phyloP scores from a whole-genome alignment of 2,113 vertebrate genomes.

The Austrofundulus limnaeus region DNA sequence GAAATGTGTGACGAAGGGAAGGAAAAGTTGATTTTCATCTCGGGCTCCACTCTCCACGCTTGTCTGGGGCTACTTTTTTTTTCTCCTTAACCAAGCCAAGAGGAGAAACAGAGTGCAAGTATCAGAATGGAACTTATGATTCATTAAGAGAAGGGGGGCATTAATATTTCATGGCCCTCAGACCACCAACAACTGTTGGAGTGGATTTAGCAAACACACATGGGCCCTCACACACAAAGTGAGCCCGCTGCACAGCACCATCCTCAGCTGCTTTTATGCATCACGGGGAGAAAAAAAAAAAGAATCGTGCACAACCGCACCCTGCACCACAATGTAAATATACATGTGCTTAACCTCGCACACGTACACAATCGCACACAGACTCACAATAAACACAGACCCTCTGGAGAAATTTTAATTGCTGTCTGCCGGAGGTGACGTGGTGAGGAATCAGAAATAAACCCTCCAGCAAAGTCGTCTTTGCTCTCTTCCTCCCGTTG shows the following conservation, averaged over 20 bases:
- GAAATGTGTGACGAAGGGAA: conserved; percentile 37
- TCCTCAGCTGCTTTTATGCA: conserved; percentile 40
- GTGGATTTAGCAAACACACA: conserved; percentile 61
- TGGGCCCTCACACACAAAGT: conserved; percentile 19
- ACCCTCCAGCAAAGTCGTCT: conserved; percentile 37
- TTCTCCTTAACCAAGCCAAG: conserved; percentile 56
- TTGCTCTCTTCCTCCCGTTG: conserved; percentile 37
- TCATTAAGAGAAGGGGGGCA: conserved; percentile 70
- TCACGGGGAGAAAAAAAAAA: conserved; percentile 15
- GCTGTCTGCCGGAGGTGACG: conserved; percentile 64
- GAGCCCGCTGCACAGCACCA: conserved; percentile 12
- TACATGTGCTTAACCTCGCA: conserved; percentile 34
- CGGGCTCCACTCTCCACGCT: conserved; percentile 19
- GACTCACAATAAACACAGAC: conserved; percentile 26
- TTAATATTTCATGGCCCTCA: conserved; percentile 77
- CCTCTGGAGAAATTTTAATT: conserved; percentile 67
- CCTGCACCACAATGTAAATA: conserved; percentile 45
- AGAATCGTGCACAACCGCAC: conserved; percentile 31
- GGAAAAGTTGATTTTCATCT: conserved; percentile 52
- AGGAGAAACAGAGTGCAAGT: conserved; percentile 58
- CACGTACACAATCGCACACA: conserved; percentile 15
- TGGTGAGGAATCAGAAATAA: conserved; percentile 53
- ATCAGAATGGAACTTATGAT: conserved; percentile 79
- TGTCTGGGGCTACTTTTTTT: background rate
- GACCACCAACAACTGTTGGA: conserved; percentile 73